Evolutionary conservation across 23 tunicate species (phyloP).

Genomic region (Trididemnum clinides): DNA sequence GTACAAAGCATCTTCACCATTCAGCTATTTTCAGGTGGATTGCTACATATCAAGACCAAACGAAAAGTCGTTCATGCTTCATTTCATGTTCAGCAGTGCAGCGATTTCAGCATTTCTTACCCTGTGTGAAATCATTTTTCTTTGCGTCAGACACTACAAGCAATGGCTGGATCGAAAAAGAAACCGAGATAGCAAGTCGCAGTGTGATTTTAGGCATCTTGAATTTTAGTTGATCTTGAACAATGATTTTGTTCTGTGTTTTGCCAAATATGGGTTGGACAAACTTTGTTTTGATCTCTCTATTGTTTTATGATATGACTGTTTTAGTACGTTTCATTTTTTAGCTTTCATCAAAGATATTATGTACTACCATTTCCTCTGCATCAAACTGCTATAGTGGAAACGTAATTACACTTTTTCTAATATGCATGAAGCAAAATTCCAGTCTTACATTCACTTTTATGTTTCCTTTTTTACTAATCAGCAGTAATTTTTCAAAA

Average conservation of each 20-base stretch:
- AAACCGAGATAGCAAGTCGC: background rate
- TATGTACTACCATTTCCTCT: no score
- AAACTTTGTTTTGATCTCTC: no score
- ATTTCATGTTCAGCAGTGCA: slow-evolving; percentile 59
- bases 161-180: background rate
- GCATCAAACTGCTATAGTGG: no score
- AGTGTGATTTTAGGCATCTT: background rate
- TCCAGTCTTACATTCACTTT: no score
- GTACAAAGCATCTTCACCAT: background rate
- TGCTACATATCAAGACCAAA: slow-evolving; percentile 76
- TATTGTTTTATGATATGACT: no score
- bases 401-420: no score
- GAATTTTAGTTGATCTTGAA: background rate
- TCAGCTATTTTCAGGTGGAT: slow-evolving; percentile 25
- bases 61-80: slow-evolving; percentile 62
- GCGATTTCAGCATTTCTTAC: background rate
- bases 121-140: background rate
- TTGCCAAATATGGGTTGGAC: background rate
- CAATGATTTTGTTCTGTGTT: background rate
- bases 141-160: background rate
- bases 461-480: no score
- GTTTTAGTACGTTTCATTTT: no score
- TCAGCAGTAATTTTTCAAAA: no score
- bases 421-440: background rate
- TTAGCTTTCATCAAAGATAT: no score